These are phyloP conservation scores for Vidua macroura DNA, from an alignment of 2,113 vertebrate species.

Conservation along the genomic window DNA sequence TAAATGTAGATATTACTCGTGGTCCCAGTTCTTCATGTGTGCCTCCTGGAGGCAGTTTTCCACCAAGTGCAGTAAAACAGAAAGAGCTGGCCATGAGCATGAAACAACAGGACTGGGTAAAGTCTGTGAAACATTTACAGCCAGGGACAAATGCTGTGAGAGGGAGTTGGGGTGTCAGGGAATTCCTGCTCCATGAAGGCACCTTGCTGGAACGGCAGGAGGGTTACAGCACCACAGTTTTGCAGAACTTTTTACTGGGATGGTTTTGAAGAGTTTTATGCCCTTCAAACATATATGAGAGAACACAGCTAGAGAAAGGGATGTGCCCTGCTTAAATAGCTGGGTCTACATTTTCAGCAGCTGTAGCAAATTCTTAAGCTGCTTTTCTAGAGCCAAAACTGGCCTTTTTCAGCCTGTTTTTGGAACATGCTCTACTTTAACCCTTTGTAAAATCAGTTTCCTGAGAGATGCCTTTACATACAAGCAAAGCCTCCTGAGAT, in stretches of 20 bases:
- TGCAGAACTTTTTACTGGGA: background rate
- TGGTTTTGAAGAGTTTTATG: background rate
- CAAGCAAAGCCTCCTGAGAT: background rate
- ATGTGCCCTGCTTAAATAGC: background rate
- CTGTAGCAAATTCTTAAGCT: background rate
- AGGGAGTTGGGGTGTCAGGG: rapidly evolving
- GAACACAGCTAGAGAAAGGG: rapidly evolving
- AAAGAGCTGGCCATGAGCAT: background rate
- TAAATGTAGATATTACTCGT: background rate
- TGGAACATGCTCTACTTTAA: background rate
- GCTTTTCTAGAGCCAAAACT: background rate
- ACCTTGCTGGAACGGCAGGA: background rate
- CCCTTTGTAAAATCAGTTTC: background rate
- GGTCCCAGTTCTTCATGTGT: background rate
- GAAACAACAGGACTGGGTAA: background rate
- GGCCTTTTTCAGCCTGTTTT: background rate
- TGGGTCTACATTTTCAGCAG: background rate
- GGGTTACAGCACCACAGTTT: background rate
- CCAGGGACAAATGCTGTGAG: background rate
- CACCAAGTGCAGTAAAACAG: background rate
- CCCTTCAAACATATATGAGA: background rate
- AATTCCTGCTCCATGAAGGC: background rate
- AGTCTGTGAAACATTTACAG: background rate
- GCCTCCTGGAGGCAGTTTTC: background rate
- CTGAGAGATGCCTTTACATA: background rate